Evolutionary conservation across 2,888 invertebrate species (phyloP).

Genomic region (Apotomis capreana): DNA sequence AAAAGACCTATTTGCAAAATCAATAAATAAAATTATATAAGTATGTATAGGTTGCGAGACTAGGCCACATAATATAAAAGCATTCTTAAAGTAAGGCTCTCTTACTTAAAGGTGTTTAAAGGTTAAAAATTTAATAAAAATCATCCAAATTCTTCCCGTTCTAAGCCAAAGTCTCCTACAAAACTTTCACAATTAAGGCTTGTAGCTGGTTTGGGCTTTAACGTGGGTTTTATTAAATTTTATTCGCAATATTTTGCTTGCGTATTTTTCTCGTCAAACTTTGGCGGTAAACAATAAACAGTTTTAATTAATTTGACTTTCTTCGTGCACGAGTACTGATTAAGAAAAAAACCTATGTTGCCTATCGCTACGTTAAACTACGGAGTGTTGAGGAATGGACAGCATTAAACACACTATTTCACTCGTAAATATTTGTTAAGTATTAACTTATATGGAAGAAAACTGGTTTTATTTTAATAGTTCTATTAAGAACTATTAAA

Average conservation of each 20-base stretch:
- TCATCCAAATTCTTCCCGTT: conserved; percentile 50
- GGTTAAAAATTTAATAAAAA: conserved; percentile 48
- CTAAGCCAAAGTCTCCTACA: conserved; percentile 52
- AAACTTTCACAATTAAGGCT: conserved; percentile 63
- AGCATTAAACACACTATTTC: no score
- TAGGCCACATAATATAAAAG: not conserved
- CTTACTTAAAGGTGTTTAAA: conserved; percentile 43
- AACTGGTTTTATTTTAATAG: no score
- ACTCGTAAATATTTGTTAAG: no score
- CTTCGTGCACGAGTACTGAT: conserved; percentile 28
- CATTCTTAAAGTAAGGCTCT: conserved; percentile 20
- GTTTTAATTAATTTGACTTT: conserved; percentile 57
- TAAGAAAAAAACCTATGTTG: conserved; percentile 31
- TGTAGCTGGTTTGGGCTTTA: conserved; percentile 51
- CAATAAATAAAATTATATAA: no score
- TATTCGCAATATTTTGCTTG: conserved; percentile 54
- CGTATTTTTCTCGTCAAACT: conserved; percentile 47
- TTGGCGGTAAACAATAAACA: conserved; percentile 54
- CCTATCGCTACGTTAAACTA: conserved; percentile 4
- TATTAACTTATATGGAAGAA: no score
- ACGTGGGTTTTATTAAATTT: conserved; percentile 59
- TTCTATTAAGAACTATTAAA: no score
- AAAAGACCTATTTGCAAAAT: no score
- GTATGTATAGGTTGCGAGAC: not conserved
- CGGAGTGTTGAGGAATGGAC: no score